These are phyloP conservation scores for Lasiommata megera DNA, from an alignment of 2,888 invertebrate species.

Conservation along the genomic window DNA sequence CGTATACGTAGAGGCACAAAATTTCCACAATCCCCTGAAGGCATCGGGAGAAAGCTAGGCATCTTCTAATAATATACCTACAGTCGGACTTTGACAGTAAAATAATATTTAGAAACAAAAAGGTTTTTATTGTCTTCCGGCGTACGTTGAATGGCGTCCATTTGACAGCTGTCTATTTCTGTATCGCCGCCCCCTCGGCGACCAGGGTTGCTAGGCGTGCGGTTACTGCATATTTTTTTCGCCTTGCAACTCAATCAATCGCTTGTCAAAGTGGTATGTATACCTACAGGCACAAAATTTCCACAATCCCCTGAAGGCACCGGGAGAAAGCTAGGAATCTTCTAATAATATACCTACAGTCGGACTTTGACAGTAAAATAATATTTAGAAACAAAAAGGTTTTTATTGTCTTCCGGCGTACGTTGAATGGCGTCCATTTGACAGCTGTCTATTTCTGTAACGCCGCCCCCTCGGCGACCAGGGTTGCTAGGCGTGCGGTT, in stretches of 20 bases:
- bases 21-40: no score
- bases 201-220: conserved; percentile 20
- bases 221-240: background rate
- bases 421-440: conserved; percentile 43
- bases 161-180: conserved; percentile 56
- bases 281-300: no score
- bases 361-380: conserved; percentile 24
- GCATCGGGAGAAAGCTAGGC: background rate
- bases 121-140: conserved; percentile 49
- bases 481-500: conserved; percentile 2
- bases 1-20: no score
- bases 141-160: conserved; percentile 41
- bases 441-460: conserved; percentile 54
- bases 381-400: conserved; percentile 45
- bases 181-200: conserved; percentile 32
- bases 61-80: background rate
- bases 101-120: conserved; percentile 45
- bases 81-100: background rate
- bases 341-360: background rate
- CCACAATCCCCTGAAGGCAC: background rate
- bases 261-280: no score
- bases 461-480: conserved; percentile 31
- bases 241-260: no score
- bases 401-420: conserved; percentile 48
- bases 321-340: background rate